Base-by-base conservation (phyloP, 1,140 invertebrate genomes). In the Subanguina moxae region DNA sequence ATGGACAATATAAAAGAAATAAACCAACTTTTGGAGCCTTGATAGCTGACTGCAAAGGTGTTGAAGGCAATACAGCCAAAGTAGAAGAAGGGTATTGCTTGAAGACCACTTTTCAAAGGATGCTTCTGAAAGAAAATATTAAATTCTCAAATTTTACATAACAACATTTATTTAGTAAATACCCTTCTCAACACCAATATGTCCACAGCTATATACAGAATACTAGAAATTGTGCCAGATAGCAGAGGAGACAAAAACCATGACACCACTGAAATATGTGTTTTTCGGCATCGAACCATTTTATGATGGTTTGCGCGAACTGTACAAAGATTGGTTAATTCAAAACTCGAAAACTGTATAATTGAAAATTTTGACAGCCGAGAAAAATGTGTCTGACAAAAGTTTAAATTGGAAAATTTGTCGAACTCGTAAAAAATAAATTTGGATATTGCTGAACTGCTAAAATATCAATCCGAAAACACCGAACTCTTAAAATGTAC, bases 61-160 rank as follows among this genome's bases (percentile, higher is more conserved):
- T 97, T 97, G 65, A 97, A 87, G 71, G 91, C 87, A 68, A 97
- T 86, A 19, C 94, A 96, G 30, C 91, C 85, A 64, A 91, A 91
- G 82, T 97, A 97, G 83, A 95, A 93, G 67, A 94, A 85, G 13
- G 94, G 94, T 65, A 98, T 86, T 38, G 90, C 87, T 46, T 84
- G 85, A 1, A 97, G 87, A 46, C 92, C 94, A 23, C 89, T 87
- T 76, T 89, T 87, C n/a, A 97, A 82, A 0, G 93, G 91, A 71
- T 91, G 87, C 52, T 68, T 70, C 75, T 69, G 38, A 77, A 69
- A 57, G n/a, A 13, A 15, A 52, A 52, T 15, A 52, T 7, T 1
- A 52, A 15, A 7, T 21, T 52, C 32, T 38, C 3, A 52, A 7
- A 7, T 52, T 52, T 52, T 7, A 19, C 3, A 52, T 25, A 52